phyloP scores from a whole-genome alignment of 1,140 invertebrate species.

The Caenorhabditis tropicalis region DNA sequence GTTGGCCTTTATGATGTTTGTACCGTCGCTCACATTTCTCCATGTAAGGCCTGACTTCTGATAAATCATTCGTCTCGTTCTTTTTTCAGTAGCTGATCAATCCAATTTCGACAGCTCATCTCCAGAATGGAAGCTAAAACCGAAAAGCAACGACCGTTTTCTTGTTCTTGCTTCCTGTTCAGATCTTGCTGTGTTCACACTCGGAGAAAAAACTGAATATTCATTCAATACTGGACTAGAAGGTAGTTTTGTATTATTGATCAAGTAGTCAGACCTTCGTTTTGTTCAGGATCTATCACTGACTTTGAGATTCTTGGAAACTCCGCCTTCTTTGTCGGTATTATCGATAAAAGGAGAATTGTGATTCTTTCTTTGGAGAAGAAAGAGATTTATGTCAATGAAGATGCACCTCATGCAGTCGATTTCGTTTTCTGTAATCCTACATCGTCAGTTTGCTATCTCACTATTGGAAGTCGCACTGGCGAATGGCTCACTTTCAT shows the following conservation, averaged over 20 bases:
- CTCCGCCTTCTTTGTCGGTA: background rate
- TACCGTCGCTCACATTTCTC: background rate
- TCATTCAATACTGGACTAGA: background rate
- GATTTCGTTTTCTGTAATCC: conserved; percentile 2
- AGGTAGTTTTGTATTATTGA: background rate
- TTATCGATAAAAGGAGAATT: background rate
- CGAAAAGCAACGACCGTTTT: conserved; percentile 17
- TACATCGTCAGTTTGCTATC: background rate
- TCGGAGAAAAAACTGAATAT: background rate
- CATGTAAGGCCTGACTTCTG: background rate
- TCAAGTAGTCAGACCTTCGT: no score
- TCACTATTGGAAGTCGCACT: background rate
- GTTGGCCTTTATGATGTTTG: conserved; percentile 20
- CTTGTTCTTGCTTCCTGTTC: conserved; percentile 1
- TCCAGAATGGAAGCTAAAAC: conserved; percentile 10
- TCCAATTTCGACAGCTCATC: background rate
- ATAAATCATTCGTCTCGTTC: background rate
- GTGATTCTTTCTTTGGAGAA: conserved; percentile 30
- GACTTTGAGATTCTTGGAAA: conserved; percentile 29
- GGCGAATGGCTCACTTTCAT: background rate
- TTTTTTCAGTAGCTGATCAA: background rate
- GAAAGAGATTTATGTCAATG: conserved; percentile 21
- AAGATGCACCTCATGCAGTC: background rate
- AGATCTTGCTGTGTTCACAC: conserved; percentile 1
- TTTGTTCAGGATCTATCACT: background rate